Evolutionary conservation across 2,113 vertebrate genomes (phyloP).

Genomic region (Etheostoma cragini): DNA sequence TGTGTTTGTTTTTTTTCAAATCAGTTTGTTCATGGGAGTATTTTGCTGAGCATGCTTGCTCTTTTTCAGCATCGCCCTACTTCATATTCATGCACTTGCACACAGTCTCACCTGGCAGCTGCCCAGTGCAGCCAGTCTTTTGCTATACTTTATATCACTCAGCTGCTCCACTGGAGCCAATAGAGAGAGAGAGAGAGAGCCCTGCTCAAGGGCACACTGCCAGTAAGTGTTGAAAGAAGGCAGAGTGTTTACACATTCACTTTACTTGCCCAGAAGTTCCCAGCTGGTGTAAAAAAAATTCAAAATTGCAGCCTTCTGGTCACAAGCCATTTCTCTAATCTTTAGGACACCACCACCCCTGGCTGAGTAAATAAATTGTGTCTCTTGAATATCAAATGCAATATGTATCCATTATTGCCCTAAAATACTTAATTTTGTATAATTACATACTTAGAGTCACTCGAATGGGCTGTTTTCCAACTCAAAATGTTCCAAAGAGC

Average conservation of each 20-base stretch:
- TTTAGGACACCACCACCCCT: slow-evolving; percentile 30
- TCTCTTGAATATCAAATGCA: slow-evolving; percentile 45
- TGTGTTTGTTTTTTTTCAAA: slow-evolving; percentile 14
- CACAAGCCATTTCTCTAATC: slow-evolving; percentile 49
- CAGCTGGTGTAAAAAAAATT: slow-evolving; percentile 36
- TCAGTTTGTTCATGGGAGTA: slow-evolving; percentile 25
- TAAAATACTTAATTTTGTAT: background rate
- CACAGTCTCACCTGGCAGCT: slow-evolving; percentile 51
- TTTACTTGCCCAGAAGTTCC: slow-evolving; percentile 54
- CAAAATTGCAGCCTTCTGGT: slow-evolving; percentile 39
- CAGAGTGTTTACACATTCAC: slow-evolving; percentile 56
- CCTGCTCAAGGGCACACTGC: slow-evolving; percentile 63
- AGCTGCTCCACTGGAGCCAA: slow-evolving; percentile 40
- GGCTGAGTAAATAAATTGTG: slow-evolving; percentile 36
- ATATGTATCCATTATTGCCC: slow-evolving; percentile 10
- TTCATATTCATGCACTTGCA: slow-evolving; percentile 51
- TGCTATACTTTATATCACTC: slow-evolving; percentile 48
- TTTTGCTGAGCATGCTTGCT: slow-evolving; percentile 58
- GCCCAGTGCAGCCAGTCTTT: slow-evolving; percentile 33
- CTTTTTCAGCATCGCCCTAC: slow-evolving; percentile 38
- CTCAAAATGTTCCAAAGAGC: slow-evolving; percentile 11
- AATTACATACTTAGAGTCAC: background rate
- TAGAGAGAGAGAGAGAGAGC: slow-evolving; percentile 13
- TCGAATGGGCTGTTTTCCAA: slow-evolving; percentile 7
- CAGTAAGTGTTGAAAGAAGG: slow-evolving; percentile 58